phyloP scores from a whole-genome alignment of 2,113 vertebrate genomes.

The Corythornis madagascariensis region DNA sequence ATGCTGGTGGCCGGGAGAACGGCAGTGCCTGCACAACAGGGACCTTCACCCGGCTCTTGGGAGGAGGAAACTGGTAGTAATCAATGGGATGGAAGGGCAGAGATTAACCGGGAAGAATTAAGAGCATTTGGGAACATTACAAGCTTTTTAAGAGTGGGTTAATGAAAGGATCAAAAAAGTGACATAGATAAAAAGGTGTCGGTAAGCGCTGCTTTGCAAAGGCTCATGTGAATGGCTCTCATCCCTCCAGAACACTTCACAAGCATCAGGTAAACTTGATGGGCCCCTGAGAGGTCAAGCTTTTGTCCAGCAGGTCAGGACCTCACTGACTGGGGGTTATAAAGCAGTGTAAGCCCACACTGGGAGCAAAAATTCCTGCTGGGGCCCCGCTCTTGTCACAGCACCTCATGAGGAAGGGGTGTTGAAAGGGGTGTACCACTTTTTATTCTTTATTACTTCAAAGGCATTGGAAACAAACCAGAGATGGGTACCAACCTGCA shows the following conservation, averaged over 20 bases:
- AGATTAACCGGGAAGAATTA: background rate
- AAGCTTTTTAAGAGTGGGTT: background rate
- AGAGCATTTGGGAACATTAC: background rate
- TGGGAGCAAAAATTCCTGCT: background rate
- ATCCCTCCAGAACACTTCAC: background rate
- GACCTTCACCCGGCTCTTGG: background rate
- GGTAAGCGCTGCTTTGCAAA: background rate
- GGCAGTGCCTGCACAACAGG: background rate
- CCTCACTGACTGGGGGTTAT: background rate
- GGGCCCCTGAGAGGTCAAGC: accelerated
- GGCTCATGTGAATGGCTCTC: background rate
- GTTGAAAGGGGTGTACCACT: too few relatives aligned
- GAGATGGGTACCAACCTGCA: background rate
- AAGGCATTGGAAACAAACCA: background rate
- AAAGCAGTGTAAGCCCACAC: accelerated
- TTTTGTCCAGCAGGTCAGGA: background rate
- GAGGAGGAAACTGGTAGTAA: background rate
- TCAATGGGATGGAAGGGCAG: background rate
- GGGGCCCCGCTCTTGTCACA: background rate
- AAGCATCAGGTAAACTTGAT: background rate
- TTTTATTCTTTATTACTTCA: background rate
- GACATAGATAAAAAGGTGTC: background rate
- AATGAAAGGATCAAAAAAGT: background rate
- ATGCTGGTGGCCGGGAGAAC: background rate
- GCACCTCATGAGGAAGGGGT: background rate